Evolutionary conservation across 2,113 vertebrate genomes (phyloP), one percentile per base, ranked within the genome.

Genomic region (Gopherus evgoodei): DNA sequence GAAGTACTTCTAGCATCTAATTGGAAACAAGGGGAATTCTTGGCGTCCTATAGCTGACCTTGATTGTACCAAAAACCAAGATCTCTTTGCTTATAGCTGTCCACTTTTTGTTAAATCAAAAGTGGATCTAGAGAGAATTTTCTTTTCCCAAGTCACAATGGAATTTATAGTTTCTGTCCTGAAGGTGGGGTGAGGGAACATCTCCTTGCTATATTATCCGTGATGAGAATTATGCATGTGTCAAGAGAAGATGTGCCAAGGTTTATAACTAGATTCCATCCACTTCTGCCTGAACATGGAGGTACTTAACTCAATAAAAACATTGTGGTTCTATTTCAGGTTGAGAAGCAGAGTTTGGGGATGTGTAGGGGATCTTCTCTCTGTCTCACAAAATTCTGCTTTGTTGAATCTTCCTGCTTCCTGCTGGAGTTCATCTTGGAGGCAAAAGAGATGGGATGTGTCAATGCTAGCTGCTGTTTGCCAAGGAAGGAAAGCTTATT

Each of bases 1-100:
- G 90, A 93, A 97, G 87, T 81, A 78, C 81, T 97, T 96, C 95
- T 97, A 72, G 96, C 96, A 94, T 88, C 95, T 95, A 97, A 97
- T 97, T 97, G 91, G 94, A 97, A 98, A 90, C 97, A 98, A 97
- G 97, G 97, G 97, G 97, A 95, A 89, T 93, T 97, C 94, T 95
- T 98, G 97, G 97, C 94, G 86, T 97, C 84, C 75, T 65, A 87
- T 81, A 49, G 87, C 84, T 88, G 95, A 94, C 56, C 95, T 88
- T 95, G 96, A 80, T 91, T 90, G 83, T 94, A 95, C 84, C 90
- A 82, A 95, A 96, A 89, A 89, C 69, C 27, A 86, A 49, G 92
- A 86, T 49, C 94, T 97, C 38, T 92, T 89, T 94, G 87, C 94
- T 91, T 89, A 84, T 38, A 88, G 90, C 87, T 92, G 82, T 94